These are phyloP conservation scores for Miniopterus natalensis DNA, from an alignment of 2,113 vertebrate genomes.

Conservation along the genomic window DNA sequence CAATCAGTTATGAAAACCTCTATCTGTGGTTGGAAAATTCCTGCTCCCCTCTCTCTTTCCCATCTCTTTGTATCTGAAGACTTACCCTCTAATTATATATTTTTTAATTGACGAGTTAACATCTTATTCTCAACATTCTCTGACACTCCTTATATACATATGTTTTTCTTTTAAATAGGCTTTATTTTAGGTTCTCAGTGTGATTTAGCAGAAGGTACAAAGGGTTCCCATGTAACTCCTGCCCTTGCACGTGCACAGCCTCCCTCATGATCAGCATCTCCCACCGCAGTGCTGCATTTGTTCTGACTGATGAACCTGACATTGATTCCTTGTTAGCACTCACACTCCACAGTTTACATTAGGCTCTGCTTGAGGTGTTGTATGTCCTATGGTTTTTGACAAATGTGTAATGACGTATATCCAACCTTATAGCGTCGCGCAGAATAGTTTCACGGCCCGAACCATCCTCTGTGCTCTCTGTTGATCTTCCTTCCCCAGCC, in stretches of 20 bases:
- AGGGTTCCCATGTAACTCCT: not conserved
- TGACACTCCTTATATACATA: not conserved
- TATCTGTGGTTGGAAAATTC: conserved; percentile 1
- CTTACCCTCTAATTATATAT: not conserved
- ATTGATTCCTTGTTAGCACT: not conserved
- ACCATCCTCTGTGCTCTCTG: not conserved
- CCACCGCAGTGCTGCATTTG: not conserved
- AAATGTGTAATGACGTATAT: not conserved
- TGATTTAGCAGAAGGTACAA: not conserved
- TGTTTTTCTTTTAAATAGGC: not conserved
- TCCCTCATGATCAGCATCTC: not conserved
- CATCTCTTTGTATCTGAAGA: not conserved
- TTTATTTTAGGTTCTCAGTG: not conserved
- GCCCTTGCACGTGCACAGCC: fast-evolving
- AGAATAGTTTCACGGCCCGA: not conserved
- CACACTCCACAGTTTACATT: not conserved
- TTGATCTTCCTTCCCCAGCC: too few species aligned
- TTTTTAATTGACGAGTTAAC: conserved; percentile 34
- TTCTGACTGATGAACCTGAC: not conserved
- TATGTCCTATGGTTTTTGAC: not conserved
- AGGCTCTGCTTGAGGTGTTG: not conserved
- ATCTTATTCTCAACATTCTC: not conserved
- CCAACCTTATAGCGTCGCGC: not conserved
- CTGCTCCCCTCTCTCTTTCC: not conserved
- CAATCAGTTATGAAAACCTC: conserved; percentile 31